A percentile compares a stretch with the other conserved stretches of the same genome.
These are phyloP conservation scores for Peribatodes rhomboidaria DNA, from an alignment of 2,888 invertebrate genomes.

Conservation along the genomic window DNA sequence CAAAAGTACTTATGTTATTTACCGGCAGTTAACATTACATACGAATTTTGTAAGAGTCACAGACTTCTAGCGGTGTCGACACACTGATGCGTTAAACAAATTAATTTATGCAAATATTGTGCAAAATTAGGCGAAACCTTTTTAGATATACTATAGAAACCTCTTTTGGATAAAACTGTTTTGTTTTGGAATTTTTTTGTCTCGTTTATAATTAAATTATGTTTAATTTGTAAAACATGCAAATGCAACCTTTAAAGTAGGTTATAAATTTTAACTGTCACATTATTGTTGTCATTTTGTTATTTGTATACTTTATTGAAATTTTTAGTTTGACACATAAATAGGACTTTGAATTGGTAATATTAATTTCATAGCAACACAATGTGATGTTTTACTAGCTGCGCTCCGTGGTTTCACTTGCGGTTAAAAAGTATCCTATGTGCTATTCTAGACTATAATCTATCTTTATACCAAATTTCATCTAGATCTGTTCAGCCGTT, in stretches of 20 bases:
- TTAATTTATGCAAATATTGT: constrained; percentile 70
- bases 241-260: constrained; percentile 21
- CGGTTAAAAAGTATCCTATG: no score
- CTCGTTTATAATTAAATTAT: constrained; percentile 11
- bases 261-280: constrained; percentile 2
- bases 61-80: constrained; percentile 43
- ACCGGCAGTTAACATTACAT: constrained; percentile 52
- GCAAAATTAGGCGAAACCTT: constrained; percentile 47
- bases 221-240: constrained; percentile 19
- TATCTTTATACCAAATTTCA: no score
- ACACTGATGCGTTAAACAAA: constrained; percentile 60
- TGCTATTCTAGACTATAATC: no score
- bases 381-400: no score
- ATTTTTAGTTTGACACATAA: no score
- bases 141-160: background rate
- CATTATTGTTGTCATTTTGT: constrained; percentile 3
- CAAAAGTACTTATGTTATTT: constrained; percentile 48
- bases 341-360: no score
- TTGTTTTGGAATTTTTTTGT: background rate
- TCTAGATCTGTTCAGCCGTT: no score
- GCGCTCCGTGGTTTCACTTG: no score
- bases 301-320: background rate
- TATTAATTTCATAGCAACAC: no score
- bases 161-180: background rate
- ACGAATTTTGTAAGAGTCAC: constrained; percentile 60